phyloP scores from a whole-genome alignment of 1,140 invertebrate species.

The Dreissena rostriformis region DNA sequence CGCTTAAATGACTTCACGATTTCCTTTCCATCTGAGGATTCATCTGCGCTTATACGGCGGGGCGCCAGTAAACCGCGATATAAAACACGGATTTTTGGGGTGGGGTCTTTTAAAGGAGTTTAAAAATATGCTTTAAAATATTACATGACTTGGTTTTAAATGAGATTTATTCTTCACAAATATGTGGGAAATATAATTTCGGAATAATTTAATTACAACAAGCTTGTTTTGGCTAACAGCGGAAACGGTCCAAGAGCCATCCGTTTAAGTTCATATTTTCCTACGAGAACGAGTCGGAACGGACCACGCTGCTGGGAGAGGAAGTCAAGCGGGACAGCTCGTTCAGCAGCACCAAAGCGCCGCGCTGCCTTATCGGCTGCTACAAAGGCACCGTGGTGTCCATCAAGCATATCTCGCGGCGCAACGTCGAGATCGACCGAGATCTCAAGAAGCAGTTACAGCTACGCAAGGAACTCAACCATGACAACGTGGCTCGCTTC shows the following conservation, averaged over 20 bases:
- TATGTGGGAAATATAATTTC: too few relatives aligned
- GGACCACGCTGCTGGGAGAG: slow-evolving; percentile 59
- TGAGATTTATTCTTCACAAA: too few relatives aligned
- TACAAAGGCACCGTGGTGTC: slow-evolving; percentile 81
- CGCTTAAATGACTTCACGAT: too few relatives aligned
- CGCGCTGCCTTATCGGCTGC: slow-evolving; percentile 92
- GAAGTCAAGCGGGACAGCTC: slow-evolving; percentile 52
- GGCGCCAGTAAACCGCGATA: too few relatives aligned
- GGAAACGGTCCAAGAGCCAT: slow-evolving; percentile 30
- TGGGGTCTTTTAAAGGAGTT: too few relatives aligned
- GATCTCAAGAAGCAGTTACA: slow-evolving; percentile 90
- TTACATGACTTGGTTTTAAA: too few relatives aligned
- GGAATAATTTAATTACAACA: too few relatives aligned
- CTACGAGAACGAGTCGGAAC: slow-evolving; percentile 49
- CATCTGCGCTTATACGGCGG: too few relatives aligned
- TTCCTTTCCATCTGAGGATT: too few relatives aligned
- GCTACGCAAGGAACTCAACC: slow-evolving; percentile 92
- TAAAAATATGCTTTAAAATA: too few relatives aligned
- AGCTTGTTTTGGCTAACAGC: too few relatives aligned
- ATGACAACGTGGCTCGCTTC: slow-evolving; percentile 98
- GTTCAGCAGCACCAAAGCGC: slow-evolving; percentile 81
- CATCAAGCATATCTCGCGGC: slow-evolving; percentile 87
- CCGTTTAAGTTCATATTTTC: slow-evolving; percentile 55
- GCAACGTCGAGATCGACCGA: slow-evolving; percentile 94
- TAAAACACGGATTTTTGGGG: too few relatives aligned